Evolutionary conservation across 2,113 vertebrate species (phyloP).

Genomic region (Pristiophorus japonicus): DNA sequence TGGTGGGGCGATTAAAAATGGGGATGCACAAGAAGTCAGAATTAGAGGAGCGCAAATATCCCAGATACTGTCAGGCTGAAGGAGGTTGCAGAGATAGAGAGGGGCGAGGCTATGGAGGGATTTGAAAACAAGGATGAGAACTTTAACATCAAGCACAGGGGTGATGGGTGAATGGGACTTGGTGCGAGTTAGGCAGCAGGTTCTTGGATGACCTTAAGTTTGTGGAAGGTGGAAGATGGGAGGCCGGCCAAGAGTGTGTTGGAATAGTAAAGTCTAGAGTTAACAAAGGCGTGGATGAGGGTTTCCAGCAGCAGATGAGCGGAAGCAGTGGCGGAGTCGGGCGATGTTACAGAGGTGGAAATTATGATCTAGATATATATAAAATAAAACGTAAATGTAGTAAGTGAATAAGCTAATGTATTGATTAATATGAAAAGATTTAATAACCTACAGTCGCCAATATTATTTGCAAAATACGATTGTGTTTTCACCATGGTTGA

Average conservation of each 20-base stretch:
- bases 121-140: background rate
- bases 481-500: background rate
- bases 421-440: background rate
- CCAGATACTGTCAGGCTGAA: background rate
- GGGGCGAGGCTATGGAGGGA: background rate
- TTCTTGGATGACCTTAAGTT: background rate
- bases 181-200: background rate
- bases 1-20: background rate
- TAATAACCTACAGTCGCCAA: background rate
- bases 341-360: background rate
- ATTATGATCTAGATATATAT: background rate
- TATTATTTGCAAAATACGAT: background rate
- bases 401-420: background rate
- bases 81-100: background rate
- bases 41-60: background rate
- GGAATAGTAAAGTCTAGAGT: conserved; percentile 1
- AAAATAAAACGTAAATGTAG: background rate
- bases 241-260: background rate
- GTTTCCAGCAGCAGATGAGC: background rate
- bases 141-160: background rate
- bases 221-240: background rate
- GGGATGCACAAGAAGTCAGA: background rate
- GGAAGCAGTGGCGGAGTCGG: background rate
- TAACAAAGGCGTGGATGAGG: background rate
- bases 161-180: no score